Conservation (phyloP, 2,888 invertebrate species). For the Zeuzera pyrina region DNA sequence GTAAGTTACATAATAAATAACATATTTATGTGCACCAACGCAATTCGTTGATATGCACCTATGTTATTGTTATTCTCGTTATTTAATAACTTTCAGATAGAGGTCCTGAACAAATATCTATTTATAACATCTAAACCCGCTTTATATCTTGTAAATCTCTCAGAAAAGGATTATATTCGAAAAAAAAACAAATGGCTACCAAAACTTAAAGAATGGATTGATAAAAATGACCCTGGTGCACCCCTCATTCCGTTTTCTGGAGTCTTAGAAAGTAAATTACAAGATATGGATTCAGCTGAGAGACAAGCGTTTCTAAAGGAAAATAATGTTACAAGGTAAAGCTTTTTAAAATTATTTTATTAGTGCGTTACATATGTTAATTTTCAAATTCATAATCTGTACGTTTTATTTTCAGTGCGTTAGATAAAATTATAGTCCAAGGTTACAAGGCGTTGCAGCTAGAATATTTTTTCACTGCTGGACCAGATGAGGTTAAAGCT, state of each 20-base stretch:
- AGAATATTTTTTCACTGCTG: slow-evolving; percentile 98
- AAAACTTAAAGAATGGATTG: slow-evolving; percentile 99
- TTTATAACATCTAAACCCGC: slow-evolving; percentile 98
- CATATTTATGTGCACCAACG: background rate
- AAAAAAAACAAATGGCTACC: slow-evolving; percentile 99
- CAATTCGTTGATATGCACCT: background rate
- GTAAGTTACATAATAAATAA: slow-evolving; percentile 67
- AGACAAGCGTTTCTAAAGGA: slow-evolving; percentile 87
- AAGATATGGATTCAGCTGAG: slow-evolving; percentile 88
- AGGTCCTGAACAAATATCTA: slow-evolving; percentile 95
- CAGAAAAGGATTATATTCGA: slow-evolving; percentile 97
- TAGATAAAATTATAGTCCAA: slow-evolving; percentile 97
- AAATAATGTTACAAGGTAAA: slow-evolving; percentile 83
- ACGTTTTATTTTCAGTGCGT: slow-evolving; percentile 84
- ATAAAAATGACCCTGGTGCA: slow-evolving; percentile 95
- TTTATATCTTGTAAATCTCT: slow-evolving; percentile 96
- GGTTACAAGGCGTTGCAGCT: slow-evolving; percentile 97
- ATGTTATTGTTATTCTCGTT: background rate
- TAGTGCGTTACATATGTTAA: slow-evolving; percentile 1
- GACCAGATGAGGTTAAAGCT: slow-evolving; percentile 98
- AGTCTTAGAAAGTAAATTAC: slow-evolving; percentile 86
- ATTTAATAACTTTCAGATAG: slow-evolving; percentile 79
- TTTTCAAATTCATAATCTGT: background rate
- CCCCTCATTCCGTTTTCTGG: slow-evolving; percentile 97
- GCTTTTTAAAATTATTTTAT: slow-evolving; percentile 3